Conservation (phyloP, 2,888 invertebrate genomes). For the Agrypnus murinus region DNA sequence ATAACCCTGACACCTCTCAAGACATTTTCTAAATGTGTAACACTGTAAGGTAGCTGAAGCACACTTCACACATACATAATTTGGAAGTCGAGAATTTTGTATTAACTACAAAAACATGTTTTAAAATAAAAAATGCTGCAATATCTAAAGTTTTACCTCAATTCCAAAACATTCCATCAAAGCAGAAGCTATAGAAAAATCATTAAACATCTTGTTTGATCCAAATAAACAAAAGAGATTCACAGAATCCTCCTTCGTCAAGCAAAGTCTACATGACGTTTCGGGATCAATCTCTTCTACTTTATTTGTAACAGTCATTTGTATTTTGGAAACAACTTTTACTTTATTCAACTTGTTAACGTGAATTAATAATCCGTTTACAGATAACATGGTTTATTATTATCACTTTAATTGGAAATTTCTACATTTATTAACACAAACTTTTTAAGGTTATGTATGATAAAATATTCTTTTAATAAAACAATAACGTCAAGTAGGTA, state of each 20-base stretch:
- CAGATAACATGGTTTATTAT: slow-evolving; percentile 22
- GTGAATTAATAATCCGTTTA: slow-evolving; percentile 32
- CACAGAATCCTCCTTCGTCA: slow-evolving; percentile 8
- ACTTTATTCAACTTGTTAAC: slow-evolving; percentile 26
- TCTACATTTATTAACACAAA: too few species aligned
- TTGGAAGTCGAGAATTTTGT: slow-evolving; percentile 24
- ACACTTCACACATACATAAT: slow-evolving; percentile 32
- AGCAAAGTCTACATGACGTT: slow-evolving; percentile 34
- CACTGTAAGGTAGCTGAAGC: slow-evolving; percentile 26
- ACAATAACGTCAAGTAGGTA: too few species aligned
- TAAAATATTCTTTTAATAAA: too few species aligned
- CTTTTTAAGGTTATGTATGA: too few species aligned
- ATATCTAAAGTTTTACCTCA: slow-evolving; percentile 21
- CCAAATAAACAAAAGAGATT: slow-evolving; percentile 34
- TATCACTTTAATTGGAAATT: too few species aligned
- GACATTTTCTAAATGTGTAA: slow-evolving; percentile 29
- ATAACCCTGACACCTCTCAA: slow-evolving; percentile 22
- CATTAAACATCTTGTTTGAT: slow-evolving; percentile 18
- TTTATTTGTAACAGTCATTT: slow-evolving; percentile 20
- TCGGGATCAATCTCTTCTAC: slow-evolving; percentile 24
- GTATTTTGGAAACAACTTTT: slow-evolving; percentile 27
- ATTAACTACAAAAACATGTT: too few species aligned
- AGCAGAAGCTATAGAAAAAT: slow-evolving; percentile 22
- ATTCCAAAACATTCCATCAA: slow-evolving; percentile 35
- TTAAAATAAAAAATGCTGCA: too few species aligned